A percentile compares a stretch with the other conserved stretches of the same genome.
phyloP scores from a whole-genome alignment of 2,888 invertebrate species.

The Lasioglossum pauxillum region DNA sequence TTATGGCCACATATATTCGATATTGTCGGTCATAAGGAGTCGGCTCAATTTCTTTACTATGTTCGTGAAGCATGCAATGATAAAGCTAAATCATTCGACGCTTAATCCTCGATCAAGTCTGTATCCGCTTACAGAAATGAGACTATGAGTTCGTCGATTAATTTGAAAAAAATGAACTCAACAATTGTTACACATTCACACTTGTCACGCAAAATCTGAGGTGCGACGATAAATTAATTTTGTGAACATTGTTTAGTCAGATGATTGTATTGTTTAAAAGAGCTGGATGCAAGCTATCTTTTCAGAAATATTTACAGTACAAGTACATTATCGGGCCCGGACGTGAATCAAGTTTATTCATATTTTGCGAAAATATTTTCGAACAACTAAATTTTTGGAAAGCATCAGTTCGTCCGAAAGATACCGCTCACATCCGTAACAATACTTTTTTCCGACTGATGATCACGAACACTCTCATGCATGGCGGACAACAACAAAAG shows the following conservation, averaged over 20 bases:
- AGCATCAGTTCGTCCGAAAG: neutral
- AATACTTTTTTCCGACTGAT: neutral
- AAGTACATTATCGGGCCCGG: neutral
- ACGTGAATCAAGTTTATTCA: neutral
- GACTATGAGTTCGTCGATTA: neutral
- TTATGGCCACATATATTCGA: neutral
- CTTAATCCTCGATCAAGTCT: neutral
- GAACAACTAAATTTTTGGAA: neutral
- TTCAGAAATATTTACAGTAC: neutral
- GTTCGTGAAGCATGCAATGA: neutral
- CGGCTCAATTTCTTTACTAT: neutral
- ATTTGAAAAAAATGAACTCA: neutral
- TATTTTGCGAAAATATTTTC: neutral
- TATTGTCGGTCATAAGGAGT: neutral
- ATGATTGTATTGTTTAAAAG: neutral
- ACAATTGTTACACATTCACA: neutral
- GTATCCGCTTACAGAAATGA: neutral
- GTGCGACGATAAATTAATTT: neutral
- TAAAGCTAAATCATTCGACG: neutral
- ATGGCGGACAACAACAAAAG: slow-evolving; percentile 7
- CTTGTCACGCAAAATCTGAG: neutral
- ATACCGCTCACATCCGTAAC: neutral
- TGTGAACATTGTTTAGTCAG: neutral
- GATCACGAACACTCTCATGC: neutral
- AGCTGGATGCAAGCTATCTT: neutral